Evolutionary conservation across 2,888 invertebrate species (phyloP), one percentile per base, ranked within the genome.

Genomic region (Dione vanillae): DNA sequence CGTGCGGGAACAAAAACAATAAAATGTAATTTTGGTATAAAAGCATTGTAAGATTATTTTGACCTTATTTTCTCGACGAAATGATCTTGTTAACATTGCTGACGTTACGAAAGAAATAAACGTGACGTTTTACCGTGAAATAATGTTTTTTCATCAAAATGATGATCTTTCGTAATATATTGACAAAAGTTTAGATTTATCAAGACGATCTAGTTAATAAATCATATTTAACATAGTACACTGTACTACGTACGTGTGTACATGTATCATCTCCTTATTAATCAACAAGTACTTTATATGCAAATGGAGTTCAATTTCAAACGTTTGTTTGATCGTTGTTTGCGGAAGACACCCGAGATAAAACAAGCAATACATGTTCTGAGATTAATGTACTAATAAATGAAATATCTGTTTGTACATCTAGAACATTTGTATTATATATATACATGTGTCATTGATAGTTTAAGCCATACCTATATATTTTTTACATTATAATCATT

Each of bases 201-300:
- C 5, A 43, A 43, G 43, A 43, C 2, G 12, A 12, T 43, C 12
- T 43, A 11, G 3, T 12, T 12, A 43, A 43, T 43, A 3, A 27
- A 3, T 27, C 27, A 27, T 27, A 27, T 27, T 27, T 5, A 27
- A 27, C 5, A 27, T 27, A 27, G 27, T 27, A 27, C 5, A 27
- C 5, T 27, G 5, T 27, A 27, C 27, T 27, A 27, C 5, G 37
- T 2, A 35, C 19, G 1, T 49, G 19, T 35, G 9, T 49, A 19
- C 43, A 35, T 16, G 49, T 49, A 40, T 49, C 27, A 47, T 72
- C 69, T 69, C 67, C 62, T 69, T 72, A 67, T 70, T 67, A 66
- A 70, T 70, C 66, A 72, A 72, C 68, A 69, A 45, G 59, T 74
- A 75, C 73, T 79, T 78, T 79, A 76, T 74, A 79, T 79, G 78